These are phyloP conservation scores for Eunapius fragilis DNA, from an alignment of 37 sponge, comb jelly and placozoan genomes.

Conservation along the genomic window DNA sequence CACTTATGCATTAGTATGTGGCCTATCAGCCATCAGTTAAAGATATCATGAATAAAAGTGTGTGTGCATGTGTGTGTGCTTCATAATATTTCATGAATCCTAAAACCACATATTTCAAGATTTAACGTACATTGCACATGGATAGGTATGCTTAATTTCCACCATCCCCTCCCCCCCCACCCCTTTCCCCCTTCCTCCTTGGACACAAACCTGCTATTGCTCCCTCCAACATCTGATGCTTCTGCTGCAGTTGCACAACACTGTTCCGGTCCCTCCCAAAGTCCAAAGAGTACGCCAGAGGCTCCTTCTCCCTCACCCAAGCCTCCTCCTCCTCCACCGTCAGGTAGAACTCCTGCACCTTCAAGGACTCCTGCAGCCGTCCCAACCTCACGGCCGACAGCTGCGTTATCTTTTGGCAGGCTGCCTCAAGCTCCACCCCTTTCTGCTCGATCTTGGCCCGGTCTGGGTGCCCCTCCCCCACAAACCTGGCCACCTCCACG, in stretches of 20 bases:
- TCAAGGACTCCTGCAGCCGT: conserved; percentile 69
- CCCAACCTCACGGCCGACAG: conserved; percentile 25
- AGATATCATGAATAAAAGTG: too few relatives aligned
- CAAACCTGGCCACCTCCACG: conserved; percentile 37
- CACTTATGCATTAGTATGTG: too few relatives aligned
- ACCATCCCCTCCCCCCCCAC: too few relatives aligned
- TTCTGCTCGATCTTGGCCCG: conserved; percentile 53
- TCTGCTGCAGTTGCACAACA: conserved; percentile 83
- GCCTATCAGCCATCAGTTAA: too few relatives aligned
- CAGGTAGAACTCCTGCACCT: conserved; percentile 88
- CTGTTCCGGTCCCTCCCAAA: conserved; percentile 75
- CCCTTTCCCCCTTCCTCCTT: too few relatives aligned
- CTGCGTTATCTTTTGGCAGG: conserved; percentile 40
- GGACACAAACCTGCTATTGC: conserved; percentile 52
- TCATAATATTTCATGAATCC: too few relatives aligned
- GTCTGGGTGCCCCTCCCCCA: conserved; percentile 74
- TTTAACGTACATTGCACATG: too few relatives aligned
- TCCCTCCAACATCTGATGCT: conserved; percentile 84
- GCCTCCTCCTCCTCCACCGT: conserved; percentile 89
- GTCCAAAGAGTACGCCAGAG: conserved; percentile 64
- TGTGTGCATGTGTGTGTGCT: too few relatives aligned
- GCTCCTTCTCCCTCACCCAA: conserved; percentile 95
- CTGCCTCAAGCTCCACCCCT: conserved; percentile 51
- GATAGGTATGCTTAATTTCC: too few relatives aligned
- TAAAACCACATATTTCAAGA: too few relatives aligned